Evolutionary conservation across 2,113 vertebrate genomes (phyloP), one percentile per base, ranked within the genome.

Genomic region (Anguilla japonica): DNA sequence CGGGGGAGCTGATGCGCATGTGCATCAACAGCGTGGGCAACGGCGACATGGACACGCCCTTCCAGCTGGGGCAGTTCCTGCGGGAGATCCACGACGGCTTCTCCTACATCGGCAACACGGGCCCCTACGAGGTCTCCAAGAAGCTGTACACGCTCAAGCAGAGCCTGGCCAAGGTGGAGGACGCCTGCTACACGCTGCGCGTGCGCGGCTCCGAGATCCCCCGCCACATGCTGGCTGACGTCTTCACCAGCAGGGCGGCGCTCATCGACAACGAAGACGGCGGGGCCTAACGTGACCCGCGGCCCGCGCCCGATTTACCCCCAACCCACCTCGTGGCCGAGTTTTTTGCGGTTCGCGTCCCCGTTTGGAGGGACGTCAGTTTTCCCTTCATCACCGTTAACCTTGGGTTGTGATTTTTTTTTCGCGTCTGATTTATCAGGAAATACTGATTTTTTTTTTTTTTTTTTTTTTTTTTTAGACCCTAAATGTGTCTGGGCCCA

Each of bases 1-100:
- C 98, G 0, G 98, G 98, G 20, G 98, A 99, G 93, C 93, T 99
- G 89, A 99, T 99, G 98, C 94, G 98, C 1, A 95, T 99, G 95
- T 99, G 98, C 87, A 99, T 99, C 88, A 97, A 96, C 94, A 99
- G 98, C 0, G 98, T 99, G 79, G 98, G 98, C 0, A 99, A 98
- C 0, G 98, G 98, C 5, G 98, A 99, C 91, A 98, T 99, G 3
- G 98, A 99, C 92, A 99, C 98, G 0, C 98, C 98, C 29, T 99
- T 99, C 88, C 97, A 98, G 93, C 96, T 99, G 90, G 96, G 97
- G 93, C 97, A 97, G 93, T 99, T 99, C 92, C 90, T 99, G 82
- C 95, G 97, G 0, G 71, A 99, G 91, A 97, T 99, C 90, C 98
- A 99, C 0, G 98, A 99, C 86, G 98, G 98, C 0, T 99, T 99